Base-by-base conservation (phyloP, 2,797 vertebrate genomes). In the Microcaecilia unicolor region DNA sequence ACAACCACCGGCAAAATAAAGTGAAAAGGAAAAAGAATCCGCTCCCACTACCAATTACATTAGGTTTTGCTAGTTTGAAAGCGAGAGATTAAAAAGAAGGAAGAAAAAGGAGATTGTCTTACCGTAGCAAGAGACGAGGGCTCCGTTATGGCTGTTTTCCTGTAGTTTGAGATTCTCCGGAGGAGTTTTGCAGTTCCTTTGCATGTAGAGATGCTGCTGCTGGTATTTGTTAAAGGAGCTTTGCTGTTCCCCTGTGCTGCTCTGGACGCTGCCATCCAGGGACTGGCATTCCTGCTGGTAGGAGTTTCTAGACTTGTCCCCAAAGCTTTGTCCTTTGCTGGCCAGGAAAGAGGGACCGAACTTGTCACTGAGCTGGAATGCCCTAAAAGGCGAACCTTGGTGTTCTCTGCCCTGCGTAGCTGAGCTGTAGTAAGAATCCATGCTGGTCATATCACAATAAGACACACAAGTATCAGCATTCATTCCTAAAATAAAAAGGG, bases 361-460 rank as follows among this genome's bases (percentile, higher is more conserved):
- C 84, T 95, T 97, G 76, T 97, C 93, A 72, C 84, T 63, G 53
- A 83, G 62, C 34, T 89, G 83, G 75, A 92, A 96, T 60, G 89
- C 93, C 88, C 93, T 87, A 70, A 93, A 97, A 78, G 89, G 92
- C 69, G 87, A 70, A 38, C 86, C 89, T 62, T 86, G 87, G 46
- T 82, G 77, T 66, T 93, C 88, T 76, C 88, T 86, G 61, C 67
- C 79, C 82, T 87, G 92, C 56, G 87, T 77, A 67, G 85, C 85
- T 61, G 90, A 81, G 72, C 80, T 91, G 80, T 95, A 97, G 83
- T 93, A 98, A 78, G 94, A 88, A 88, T 98, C 94, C 94, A 98
- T 97, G 85, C 89, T 87, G 83, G 91, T 88, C 76, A 91, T 89
- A 54, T 95, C 91, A 84, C 86, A 86, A 85, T 90, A 92, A 83